Percentiles rank a stretch among this genome's conserved stretches.
phyloP scores from a whole-genome alignment of 2,113 vertebrate genomes.

The Coracopsis vasa region DNA sequence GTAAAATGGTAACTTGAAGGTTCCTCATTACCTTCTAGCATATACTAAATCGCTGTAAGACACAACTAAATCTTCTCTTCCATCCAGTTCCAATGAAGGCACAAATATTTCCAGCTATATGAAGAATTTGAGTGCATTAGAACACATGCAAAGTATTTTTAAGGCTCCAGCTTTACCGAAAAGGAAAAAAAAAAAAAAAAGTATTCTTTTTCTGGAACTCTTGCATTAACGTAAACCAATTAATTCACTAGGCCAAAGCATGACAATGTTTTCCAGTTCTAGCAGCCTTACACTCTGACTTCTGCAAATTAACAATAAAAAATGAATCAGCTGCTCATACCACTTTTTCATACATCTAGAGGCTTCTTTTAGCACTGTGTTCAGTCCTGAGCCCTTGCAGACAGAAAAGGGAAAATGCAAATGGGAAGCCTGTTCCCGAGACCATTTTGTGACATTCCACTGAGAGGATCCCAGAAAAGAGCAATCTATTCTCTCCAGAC shows the following conservation, averaged over 20 bases:
- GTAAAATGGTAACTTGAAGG: background rate
- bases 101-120: background rate
- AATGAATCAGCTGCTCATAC: background rate
- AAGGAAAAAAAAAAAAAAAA: background rate
- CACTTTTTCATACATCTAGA: background rate
- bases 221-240: background rate
- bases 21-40: background rate
- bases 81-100: background rate
- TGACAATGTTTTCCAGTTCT: background rate
- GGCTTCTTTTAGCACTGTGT: background rate
- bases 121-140: background rate
- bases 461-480: background rate
- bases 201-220: background rate
- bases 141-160: background rate
- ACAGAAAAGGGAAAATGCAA: background rate
- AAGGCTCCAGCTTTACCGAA: background rate
- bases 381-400: background rate
- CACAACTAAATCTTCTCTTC: background rate
- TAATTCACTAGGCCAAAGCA: background rate
- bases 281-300: background rate
- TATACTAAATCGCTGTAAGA: background rate
- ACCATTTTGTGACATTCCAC: background rate
- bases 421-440: rapidly evolving
- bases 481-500: background rate
- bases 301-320: background rate